Evolutionary conservation across 2,797 vertebrate genomes (phyloP), one percentile per base, ranked within the genome.

Genomic region (Spinus olivaceus): DNA sequence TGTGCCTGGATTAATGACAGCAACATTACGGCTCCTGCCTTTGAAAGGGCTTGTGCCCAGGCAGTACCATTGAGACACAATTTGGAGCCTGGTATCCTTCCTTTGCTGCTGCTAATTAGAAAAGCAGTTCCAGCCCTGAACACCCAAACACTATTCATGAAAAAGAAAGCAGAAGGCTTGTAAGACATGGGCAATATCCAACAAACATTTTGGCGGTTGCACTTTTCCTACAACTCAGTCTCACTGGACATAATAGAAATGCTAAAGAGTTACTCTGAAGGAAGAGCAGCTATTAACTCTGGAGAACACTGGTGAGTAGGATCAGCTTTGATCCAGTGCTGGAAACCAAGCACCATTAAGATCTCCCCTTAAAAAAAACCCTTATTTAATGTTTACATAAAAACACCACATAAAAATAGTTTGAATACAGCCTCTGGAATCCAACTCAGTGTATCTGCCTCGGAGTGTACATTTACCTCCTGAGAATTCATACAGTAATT

Each of bases 401-500:
- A 95, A 92, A 41, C 2, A 14, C n/a, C 69, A 66, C 37, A 72
- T 74, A 89, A 94, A 94, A 94, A 86, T 39, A 86, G 85, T 81
- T 46, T 54, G 5, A 79, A 73, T 77, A 42, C 86, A 77, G 56
- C 87, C 80, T 81, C 89, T 83, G 91, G 86, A 94, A 94, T 74
- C 41, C 35, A 69, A 47, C 39, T 30, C 81, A 85, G 56, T 4
- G 3, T 94, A 86, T 89, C 85, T 96, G 81, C 88, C 77, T 81
- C 20, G 13, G 86, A 93, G 78, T 92, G 67, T 76, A 91, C 11
- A 3, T 93, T 86, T 94, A 88, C 90, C 88, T 93, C 82, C 76
- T 53, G 93, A 93, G 88, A 95, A 90, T 97, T 94, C 86, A 89
- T 69, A 66, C 56, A 84, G 92, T 95, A 96, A 95, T 97, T 97